Base-by-base conservation (phyloP, 2,113 vertebrate species). In the Morphnarchus princeps region DNA sequence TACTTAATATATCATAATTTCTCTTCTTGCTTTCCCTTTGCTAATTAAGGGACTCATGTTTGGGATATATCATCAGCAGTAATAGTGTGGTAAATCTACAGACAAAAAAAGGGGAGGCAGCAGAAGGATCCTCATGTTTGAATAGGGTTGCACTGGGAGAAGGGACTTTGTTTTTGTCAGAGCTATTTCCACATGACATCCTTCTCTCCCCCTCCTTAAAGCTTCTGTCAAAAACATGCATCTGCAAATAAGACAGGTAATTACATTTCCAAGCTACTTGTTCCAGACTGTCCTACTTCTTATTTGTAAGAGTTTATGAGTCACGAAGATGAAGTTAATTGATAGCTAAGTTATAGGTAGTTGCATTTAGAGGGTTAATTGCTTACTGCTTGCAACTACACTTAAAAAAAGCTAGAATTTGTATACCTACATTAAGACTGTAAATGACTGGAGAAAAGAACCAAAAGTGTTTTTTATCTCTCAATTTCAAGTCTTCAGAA, bases 301-400 rank as follows among this genome's bases (percentile, higher is more conserved):
- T 96, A 65, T 83, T 97, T 96, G 86, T 76, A 95, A 93, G 40
- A 92, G 52, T 96, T 90, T 95, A 54, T 84, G 74, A 93, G 86
- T 45, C 79, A 90, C 45, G 89, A 82, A 82, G 61, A 93, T 82
- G 83, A 95, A 91, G 57, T 88, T 92, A 97, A 97, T 95, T 97
- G 96, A 97, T 95, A 90, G 71, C 87, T 97, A 96, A 97, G 98
- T 97, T 95, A 95, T 38, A 95, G 73, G 42, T 85, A 97, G 93
- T 84, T 96, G 87, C 58, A 94, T 94, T 95, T 97, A 80, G 83
- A 95, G 83, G 74, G 67, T 93, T 97, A 97, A 97, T 95, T 89
- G 91, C 88, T 93, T 94, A 69, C 57, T 81, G 32, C 76, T 86
- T 96, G 73, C 38, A 82, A 93, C 61, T 80, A 71, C 29, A 77